Evolutionary conservation across 2,888 invertebrate species (phyloP).

Genomic region (Ferrisia virgata): DNA sequence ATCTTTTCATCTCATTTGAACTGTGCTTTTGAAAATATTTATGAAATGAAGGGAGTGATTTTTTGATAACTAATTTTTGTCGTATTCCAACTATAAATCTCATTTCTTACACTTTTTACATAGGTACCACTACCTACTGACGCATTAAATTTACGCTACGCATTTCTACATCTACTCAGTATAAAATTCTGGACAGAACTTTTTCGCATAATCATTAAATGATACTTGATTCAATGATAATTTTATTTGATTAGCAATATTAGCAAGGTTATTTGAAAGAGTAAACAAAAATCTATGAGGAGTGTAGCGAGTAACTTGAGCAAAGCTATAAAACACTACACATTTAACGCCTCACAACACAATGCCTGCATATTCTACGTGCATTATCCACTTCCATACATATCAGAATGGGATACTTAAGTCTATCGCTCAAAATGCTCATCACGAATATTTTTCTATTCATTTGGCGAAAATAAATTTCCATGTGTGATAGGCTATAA

Average conservation of each 20-base stretch:
- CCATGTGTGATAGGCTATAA: not conserved
- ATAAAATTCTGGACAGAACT: not conserved
- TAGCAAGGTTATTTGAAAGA: not conserved
- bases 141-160: no score
- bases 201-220: constrained; percentile 1
- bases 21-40: no score
- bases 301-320: not conserved
- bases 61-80: no score
- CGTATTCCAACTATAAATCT: no score
- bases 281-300: not conserved
- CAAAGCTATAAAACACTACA: not conserved
- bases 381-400: not conserved
- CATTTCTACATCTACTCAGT: not conserved
- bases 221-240: not conserved
- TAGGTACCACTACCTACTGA: no score
- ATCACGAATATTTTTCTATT: not conserved
- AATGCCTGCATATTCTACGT: no score
- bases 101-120: no score
- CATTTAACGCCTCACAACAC: no score
- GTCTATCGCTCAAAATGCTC: not conserved
- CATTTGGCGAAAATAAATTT: not conserved
- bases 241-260: constrained; percentile 3
- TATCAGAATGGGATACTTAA: no score
- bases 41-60: no score
- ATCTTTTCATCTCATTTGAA: no score